phyloP scores from a whole-genome alignment of 2,797 vertebrate species.

The Malurus splendens region DNA sequence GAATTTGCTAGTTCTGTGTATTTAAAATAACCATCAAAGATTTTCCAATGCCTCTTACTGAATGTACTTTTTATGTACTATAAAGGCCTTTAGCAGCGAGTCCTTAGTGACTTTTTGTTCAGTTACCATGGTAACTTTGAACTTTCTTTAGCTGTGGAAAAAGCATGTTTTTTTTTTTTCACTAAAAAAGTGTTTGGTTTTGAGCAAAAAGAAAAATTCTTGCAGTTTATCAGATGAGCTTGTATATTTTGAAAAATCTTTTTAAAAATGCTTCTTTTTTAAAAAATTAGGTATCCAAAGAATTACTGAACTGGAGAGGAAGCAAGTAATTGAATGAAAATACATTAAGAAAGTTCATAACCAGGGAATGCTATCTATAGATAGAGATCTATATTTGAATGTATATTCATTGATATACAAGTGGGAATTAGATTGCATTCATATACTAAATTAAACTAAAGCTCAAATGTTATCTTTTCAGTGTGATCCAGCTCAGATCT shows the following conservation, averaged over 20 bases:
- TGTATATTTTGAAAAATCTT: background rate
- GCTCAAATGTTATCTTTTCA: background rate
- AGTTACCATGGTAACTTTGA: constrained; percentile 54
- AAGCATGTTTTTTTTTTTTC: background rate
- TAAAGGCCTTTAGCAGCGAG: constrained; percentile 22
- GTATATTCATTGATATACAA: background rate
- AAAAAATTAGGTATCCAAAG: background rate
- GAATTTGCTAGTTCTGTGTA: background rate
- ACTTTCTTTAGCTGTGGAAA: constrained; percentile 10
- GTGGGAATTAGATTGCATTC: background rate
- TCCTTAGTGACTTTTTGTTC: constrained; percentile 38
- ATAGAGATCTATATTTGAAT: background rate
- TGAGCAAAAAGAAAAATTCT: background rate
- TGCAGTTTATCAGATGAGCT: background rate
- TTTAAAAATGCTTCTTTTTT: background rate
- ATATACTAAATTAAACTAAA: background rate
- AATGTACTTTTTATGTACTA: constrained; percentile 9
- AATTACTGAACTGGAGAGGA: background rate
- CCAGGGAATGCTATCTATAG: background rate
- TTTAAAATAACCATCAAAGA: constrained; percentile 23
- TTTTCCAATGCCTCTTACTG: constrained; percentile 12
- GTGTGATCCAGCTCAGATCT: background rate
- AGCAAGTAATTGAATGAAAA: background rate
- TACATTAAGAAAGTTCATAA: background rate
- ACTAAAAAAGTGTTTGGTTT: background rate